A percentile compares a stretch with the other conserved stretches of the same genome.
Conservation (phyloP, 2,888 invertebrate species). For the Nesidiocoris tenuis region DNA sequence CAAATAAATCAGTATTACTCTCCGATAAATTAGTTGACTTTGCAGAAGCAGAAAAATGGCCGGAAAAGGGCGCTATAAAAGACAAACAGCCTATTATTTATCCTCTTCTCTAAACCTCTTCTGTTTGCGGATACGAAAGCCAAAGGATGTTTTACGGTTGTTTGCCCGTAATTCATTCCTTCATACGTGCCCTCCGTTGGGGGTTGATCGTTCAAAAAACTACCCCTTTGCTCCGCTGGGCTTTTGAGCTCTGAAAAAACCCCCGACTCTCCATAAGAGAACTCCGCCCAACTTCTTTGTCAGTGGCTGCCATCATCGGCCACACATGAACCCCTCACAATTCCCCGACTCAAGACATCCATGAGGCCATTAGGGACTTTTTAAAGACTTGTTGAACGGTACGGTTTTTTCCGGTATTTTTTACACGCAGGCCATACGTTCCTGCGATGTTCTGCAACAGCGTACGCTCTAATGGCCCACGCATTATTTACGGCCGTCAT, state of each 20-base stretch:
- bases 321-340: not conserved
- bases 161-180: not conserved
- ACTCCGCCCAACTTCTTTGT: not conserved
- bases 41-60: not conserved
- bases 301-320: not conserved
- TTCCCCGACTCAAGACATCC: not conserved
- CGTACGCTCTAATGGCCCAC: not conserved
- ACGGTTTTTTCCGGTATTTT: not conserved
- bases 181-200: not conserved
- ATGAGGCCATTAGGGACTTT: not conserved
- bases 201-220: not conserved
- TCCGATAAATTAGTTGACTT: not conserved
- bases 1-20: too few species aligned
- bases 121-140: not conserved
- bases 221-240: not conserved
- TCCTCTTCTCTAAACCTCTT: not conserved
- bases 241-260: not conserved
- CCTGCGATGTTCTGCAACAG: not conserved
- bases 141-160: not conserved
- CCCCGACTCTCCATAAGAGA: not conserved
- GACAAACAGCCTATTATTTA: not conserved
- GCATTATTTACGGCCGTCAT: not conserved
- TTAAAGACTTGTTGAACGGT: not conserved
- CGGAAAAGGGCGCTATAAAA: not conserved
- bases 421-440: not conserved